Evolutionary conservation across 2,113 vertebrate species (phyloP).

Genomic region (Rhipidura dahli): DNA sequence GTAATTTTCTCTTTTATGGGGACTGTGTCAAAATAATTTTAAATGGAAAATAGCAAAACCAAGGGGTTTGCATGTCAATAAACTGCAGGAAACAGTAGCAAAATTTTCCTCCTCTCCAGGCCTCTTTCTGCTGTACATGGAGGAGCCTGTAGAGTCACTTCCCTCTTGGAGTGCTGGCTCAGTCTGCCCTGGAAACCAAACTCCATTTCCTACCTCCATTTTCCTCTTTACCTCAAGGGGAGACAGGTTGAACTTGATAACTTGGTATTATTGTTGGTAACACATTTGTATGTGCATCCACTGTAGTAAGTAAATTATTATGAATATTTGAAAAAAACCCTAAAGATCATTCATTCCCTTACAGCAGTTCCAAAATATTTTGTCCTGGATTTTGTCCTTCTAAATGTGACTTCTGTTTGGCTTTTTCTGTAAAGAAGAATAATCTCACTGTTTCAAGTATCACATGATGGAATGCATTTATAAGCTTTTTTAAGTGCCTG

Average conservation of each 20-base stretch:
- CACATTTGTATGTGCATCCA: not conserved
- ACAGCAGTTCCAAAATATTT: conserved; percentile 33
- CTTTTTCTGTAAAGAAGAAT: not conserved
- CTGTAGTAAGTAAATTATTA: not conserved
- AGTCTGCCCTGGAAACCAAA: not conserved
- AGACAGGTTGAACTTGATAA: not conserved
- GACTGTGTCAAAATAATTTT: not conserved
- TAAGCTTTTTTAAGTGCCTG: not conserved
- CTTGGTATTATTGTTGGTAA: not conserved
- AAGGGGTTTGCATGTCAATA: not conserved
- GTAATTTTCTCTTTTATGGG: not conserved
- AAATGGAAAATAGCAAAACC: not conserved
- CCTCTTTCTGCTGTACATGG: not conserved
- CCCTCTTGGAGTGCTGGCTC: not conserved
- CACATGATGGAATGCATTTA: not conserved
- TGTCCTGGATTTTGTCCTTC: not conserved
- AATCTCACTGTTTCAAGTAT: not conserved
- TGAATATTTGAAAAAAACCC: not conserved
- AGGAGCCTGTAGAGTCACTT: not conserved
- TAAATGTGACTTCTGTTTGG: not conserved
- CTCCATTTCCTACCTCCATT: not conserved
- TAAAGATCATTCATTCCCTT: conserved; percentile 13
- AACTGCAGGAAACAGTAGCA: not conserved
- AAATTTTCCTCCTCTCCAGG: not conserved
- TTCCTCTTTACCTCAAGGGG: not conserved